These are phyloP conservation scores for Antheraea assamensis DNA, from an alignment of 2,888 invertebrate genomes.

Conservation along the genomic window DNA sequence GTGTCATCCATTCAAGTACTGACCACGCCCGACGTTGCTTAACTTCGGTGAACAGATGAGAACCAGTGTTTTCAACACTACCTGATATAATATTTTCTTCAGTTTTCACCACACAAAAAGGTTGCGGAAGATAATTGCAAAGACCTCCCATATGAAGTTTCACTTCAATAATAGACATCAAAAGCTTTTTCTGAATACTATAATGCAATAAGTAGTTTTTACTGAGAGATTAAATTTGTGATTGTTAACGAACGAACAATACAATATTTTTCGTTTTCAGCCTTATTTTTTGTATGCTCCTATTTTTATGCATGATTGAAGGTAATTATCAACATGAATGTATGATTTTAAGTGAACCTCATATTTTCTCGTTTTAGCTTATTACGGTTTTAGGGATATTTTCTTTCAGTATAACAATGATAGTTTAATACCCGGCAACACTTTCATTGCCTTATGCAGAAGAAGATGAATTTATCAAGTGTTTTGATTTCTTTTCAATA, in stretches of 20 bases:
- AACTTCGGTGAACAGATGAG: conserved; percentile 79
- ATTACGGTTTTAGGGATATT: neutral
- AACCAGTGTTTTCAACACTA: conserved; percentile 60
- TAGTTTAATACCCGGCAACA: neutral
- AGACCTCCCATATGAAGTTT: no score
- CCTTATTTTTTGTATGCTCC: no score
- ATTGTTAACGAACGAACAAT: no score
- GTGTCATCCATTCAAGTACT: conserved; percentile 80
- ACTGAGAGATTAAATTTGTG: no score
- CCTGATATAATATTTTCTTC: no score
- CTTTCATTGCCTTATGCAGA: conserved; percentile 22
- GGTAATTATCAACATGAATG: neutral
- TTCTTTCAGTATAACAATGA: neutral
- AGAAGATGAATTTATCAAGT: conserved; percentile 35
- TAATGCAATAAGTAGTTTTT: no score
- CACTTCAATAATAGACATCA: no score
- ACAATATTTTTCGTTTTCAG: no score
- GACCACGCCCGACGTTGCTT: conserved; percentile 77
- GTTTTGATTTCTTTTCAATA: conserved; percentile 35
- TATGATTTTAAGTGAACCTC: conserved; percentile 21
- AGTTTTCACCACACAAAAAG: no score
- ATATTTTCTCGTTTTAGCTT: conserved; percentile 27
- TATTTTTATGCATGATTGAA: no score
- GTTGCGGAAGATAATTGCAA: no score
- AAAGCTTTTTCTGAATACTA: no score